phyloP scores from a whole-genome alignment of 1,140 invertebrate genomes.

The Bradysia coprophila region DNA sequence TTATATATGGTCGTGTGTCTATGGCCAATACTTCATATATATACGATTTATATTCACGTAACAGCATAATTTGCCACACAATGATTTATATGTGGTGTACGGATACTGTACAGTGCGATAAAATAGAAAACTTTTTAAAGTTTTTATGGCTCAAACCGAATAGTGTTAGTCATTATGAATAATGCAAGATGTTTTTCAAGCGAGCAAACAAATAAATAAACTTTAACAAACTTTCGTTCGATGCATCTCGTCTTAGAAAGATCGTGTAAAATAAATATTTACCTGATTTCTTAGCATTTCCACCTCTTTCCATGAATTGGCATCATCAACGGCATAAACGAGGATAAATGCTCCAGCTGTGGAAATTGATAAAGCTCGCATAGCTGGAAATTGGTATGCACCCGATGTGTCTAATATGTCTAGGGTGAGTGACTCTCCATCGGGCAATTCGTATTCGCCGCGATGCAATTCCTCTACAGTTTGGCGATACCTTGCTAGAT shows the following conservation, averaged over 20 bases:
- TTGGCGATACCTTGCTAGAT: conserved; percentile 28
- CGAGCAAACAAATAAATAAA: too few species aligned
- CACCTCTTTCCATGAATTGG: conserved; percentile 29
- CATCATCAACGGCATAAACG: conserved; percentile 31
- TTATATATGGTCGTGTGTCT: too few species aligned
- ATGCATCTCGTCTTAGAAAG: too few species aligned
- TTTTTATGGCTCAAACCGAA: too few species aligned
- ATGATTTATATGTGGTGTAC: too few species aligned
- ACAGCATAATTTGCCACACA: too few species aligned
- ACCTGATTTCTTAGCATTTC: conserved; percentile 20
- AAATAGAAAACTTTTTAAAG: too few species aligned
- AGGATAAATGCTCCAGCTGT: conserved; percentile 34
- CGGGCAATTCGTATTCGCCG: conserved; percentile 28
- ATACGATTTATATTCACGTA: too few species aligned
- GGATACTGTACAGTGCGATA: too few species aligned
- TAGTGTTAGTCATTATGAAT: too few species aligned
- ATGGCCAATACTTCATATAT: too few species aligned
- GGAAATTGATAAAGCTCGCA: conserved; percentile 35
- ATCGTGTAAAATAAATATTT: not conserved
- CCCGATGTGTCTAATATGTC: conserved; percentile 36
- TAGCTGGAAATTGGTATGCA: conserved; percentile 37
- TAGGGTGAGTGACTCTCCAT: conserved; percentile 22
- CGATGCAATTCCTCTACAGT: conserved; percentile 38
- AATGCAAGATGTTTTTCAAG: not conserved
- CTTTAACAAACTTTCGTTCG: too few species aligned